These are phyloP conservation scores for Tetraneura akinire DNA, from an alignment of 1,140 invertebrate genomes.

Conservation along the genomic window DNA sequence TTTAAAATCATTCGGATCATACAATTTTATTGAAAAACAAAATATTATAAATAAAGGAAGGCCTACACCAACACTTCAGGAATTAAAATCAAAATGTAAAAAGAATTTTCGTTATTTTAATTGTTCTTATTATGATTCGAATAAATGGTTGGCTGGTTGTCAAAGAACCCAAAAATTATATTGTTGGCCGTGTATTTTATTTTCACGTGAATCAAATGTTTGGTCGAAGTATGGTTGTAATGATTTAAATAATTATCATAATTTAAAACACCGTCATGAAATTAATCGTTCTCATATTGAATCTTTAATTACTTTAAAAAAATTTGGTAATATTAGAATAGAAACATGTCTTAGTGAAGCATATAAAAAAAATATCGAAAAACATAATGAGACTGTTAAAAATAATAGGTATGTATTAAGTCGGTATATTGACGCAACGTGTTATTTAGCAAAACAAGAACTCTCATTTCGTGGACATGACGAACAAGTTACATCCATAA, in stretches of 20 bases:
- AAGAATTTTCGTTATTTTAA: background rate
- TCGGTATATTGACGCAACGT: background rate
- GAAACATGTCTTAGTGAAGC: constrained; percentile 1
- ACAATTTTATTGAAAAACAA: constrained; percentile 1
- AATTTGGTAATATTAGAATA: constrained; percentile 8
- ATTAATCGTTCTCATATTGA: background rate
- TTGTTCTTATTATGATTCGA: background rate
- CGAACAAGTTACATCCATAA: background rate
- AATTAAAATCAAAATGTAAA: constrained; percentile 7
- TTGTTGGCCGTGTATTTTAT: constrained; percentile 13
- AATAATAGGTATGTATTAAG: constrained; percentile 13
- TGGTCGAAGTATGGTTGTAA: background rate
- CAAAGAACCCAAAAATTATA: background rate
- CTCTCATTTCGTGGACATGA: background rate
- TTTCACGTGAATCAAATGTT: constrained; percentile 8
- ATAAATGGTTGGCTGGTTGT: background rate
- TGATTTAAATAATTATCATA: constrained; percentile 14
- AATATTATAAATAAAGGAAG: constrained; percentile 18
- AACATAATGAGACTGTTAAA: background rate
- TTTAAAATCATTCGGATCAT: background rate
- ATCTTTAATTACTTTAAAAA: constrained; percentile 23
- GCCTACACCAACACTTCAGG: background rate
- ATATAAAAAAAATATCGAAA: constrained; percentile 15
- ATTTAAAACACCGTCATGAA: constrained; percentile 28
- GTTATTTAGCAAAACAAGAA: constrained; percentile 11